Conservation (phyloP, 2,113 vertebrate species). For the Xerus inauris region DNA sequence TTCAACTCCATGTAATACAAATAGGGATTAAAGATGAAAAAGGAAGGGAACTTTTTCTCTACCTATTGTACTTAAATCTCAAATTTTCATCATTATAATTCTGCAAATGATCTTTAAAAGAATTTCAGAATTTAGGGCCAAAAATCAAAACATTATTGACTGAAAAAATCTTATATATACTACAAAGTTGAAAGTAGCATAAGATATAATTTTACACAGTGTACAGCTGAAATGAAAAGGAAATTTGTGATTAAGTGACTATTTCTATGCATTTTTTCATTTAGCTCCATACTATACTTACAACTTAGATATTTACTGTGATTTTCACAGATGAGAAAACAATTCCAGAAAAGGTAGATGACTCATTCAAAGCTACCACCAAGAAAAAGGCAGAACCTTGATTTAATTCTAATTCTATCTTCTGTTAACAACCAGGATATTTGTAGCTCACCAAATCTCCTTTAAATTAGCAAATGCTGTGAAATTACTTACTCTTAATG, state of each 20-base stretch:
- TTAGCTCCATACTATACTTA: neutral
- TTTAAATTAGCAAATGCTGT: neutral
- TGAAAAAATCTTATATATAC: neutral
- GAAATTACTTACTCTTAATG: neutral
- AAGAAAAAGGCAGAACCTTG: neutral
- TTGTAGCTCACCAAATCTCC: neutral
- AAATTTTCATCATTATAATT: neutral
- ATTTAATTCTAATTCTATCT: neutral
- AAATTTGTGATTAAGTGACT: neutral
- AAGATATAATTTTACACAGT: neutral
- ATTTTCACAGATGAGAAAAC: neutral
- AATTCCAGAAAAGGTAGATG: neutral
- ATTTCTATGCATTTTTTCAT: constrained; percentile 14
- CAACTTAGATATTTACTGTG: neutral
- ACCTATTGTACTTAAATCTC: neutral
- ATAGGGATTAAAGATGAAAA: neutral
- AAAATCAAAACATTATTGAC: neutral
- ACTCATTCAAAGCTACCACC: neutral
- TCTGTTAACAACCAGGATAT: neutral
- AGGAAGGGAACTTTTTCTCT: neutral
- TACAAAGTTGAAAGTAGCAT: neutral
- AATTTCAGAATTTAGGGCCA: neutral
- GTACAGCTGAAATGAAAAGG: neutral
- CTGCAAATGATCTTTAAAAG: neutral
- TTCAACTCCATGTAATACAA: neutral